Conservation (phyloP, 2,113 vertebrate species). For the Nesoenas mayeri region DNA sequence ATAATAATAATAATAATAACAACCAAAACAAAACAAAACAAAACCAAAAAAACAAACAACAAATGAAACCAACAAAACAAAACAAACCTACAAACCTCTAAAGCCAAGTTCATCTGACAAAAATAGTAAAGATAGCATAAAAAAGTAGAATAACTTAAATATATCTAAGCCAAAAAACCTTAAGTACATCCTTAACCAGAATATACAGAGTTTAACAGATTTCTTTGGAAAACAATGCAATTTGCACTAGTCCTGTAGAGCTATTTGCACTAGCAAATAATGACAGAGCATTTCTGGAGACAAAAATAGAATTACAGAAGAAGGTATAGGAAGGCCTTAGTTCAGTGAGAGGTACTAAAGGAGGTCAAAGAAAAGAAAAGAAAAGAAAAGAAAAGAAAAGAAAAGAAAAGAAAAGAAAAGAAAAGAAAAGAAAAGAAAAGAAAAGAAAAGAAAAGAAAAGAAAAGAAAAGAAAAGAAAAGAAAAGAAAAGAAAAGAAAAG, state of each 20-base stretch:
- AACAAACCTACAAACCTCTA: neutral
- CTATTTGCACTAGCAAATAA: neutral
- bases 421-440: too few relatives aligned
- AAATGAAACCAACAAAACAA: neutral
- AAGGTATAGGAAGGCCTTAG: neutral
- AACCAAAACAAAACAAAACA: too few relatives aligned
- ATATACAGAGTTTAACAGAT: neutral
- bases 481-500: too few relatives aligned
- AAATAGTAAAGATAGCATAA: neutral
- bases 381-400: too few relatives aligned
- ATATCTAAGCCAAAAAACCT: neutral
- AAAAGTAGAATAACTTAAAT: neutral
- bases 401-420: too few relatives aligned
- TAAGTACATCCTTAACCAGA: neutral
- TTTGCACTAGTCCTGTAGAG: neutral
- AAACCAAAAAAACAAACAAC: neutral
- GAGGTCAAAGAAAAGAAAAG: rapidly evolving
- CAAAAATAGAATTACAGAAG: neutral
- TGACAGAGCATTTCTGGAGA: neutral
- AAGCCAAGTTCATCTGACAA: neutral
- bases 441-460: too few relatives aligned
- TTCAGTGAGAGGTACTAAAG: neutral
- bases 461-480: too few relatives aligned
- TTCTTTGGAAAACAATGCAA: neutral
- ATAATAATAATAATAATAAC: too few relatives aligned